Evolutionary conservation across 2,797 vertebrate species (phyloP), one percentile per base, ranked within the genome.

Genomic region (Leucoraja ocellata): DNA sequence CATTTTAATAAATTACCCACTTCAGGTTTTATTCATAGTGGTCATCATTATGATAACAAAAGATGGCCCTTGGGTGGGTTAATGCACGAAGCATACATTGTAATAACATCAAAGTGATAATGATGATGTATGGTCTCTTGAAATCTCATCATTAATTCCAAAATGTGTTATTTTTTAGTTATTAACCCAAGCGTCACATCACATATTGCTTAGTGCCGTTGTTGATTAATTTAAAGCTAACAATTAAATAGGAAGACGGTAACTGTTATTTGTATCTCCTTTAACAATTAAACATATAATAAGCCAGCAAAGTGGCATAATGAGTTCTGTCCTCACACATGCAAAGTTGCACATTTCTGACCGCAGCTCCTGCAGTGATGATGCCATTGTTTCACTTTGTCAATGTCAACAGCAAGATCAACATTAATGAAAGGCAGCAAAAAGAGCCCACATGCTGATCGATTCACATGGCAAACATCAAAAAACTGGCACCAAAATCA

Each of bases 11-110:
- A 88, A 88, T 88, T 88, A 88, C 2, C 0, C n/a, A 9, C 13
- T 88, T 88, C 61, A 88, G 61, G n/a, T 1, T 65, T 88, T 88
- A 36, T 65, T 63, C 58, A 88, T 88, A 32, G 65, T 88, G n/a
- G 61, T 65, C 84, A 65, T 32, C 83, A 65, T 88, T 88, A 88
- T 65, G 58, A 88, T 63, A 32, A 88, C 23, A 65, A 65, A n/a
- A 61, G 36, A 88, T 32, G 58, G 14, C 18, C n/a, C n/a, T 65
- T 65, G 23, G 23, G 68, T 74, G 90, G 68, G 25, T 91, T 65
- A 65, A 65, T 32, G 71, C 36, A 46, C 16, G 1, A 39, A 91
- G 32, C 4, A 25, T 39, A 74, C 25, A 16, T 54, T 91, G 46
- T 74, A 91, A 74, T 74, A 46, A 68, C 54, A 91, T 13, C 39